Base-by-base conservation (phyloP, 2,888 invertebrate species). In the Agonopterix arenella region DNA sequence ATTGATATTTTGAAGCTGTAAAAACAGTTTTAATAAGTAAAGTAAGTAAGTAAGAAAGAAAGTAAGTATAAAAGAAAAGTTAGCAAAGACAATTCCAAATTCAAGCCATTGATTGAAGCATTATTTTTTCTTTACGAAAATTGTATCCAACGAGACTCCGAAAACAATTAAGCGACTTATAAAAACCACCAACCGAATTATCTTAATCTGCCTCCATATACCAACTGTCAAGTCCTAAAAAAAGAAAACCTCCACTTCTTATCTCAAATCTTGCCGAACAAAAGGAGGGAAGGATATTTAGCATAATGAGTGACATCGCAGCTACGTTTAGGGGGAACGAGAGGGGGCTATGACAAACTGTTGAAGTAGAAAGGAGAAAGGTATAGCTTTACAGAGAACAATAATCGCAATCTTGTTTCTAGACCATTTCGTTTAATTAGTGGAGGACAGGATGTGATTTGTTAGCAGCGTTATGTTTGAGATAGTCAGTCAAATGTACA, bases 371-470 rank as follows among this genome's bases (percentile, higher is more conserved):
- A 81, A 41, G 48, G 64, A 48, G 80, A 78, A 0, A 50, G 70
- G 2, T 38, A 54, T 55, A 62, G 65, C 64, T 78, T 76, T 73
- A 69, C 70, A 71, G 80, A 80, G 84, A 80, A 89, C 89, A 89
- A 89, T 89, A 86, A 28, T 84, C 88, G 80, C 89, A 90, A 90
- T 90, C 89, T 90, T 90, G 90, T 90, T 90, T 90, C 90, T 88
- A 71, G 86, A 70, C 89, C 89, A 89, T 90, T 90, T 88, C 80
- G 84, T 84, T 89, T 89, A 89, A 90, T 90, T 89, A 90, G 89
- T 83, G 69, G 66, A 77, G 82, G 84, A 84, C 85, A 84, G 80
- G 73, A 71, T 74, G 74, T 78, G 69, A 82, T 86, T 80, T 80
- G 72, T 80, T 73, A 72, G 61, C 61, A 59, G 68, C 73, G 77